These are phyloP conservation scores for Cerastis rubricosa DNA, from an alignment of 2,888 invertebrate genomes.

Conservation along the genomic window DNA sequence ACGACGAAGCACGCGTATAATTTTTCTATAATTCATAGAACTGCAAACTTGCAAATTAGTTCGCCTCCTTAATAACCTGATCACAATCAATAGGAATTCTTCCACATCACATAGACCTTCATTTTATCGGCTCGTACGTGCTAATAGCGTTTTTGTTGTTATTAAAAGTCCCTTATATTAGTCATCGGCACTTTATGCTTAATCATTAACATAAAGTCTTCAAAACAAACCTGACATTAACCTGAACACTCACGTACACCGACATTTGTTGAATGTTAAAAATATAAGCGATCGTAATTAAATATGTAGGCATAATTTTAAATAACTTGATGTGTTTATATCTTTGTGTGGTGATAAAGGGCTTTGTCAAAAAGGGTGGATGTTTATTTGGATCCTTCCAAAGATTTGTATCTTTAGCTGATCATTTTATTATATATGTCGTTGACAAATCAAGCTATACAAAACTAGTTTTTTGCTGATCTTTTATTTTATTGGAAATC, in stretches of 20 bases:
- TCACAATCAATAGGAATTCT: conserved; percentile 34
- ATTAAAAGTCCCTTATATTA: conserved; percentile 56
- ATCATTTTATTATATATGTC: too few relatives aligned
- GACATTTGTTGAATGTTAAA: conserved; percentile 59
- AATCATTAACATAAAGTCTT: conserved; percentile 57
- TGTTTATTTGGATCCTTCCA: conserved; percentile 16
- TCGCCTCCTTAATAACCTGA: conserved; percentile 13
- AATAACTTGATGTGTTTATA: conserved; percentile 40
- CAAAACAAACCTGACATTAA: conserved; percentile 49
- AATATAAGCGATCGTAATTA: conserved; percentile 60
- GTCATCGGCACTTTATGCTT: conserved; percentile 47
- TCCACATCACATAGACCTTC: conserved; percentile 22
- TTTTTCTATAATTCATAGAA: neutral
- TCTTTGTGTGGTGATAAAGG: neutral
- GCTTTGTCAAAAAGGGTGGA: conserved; percentile 18
- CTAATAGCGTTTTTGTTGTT: conserved; percentile 55
- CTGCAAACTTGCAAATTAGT: conserved; percentile 1
- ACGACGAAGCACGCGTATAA: too few relatives aligned
- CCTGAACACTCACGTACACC: conserved; percentile 50
- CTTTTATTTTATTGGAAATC: too few relatives aligned
- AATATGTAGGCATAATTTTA: conserved; percentile 46
- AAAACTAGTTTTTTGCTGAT: too few relatives aligned
- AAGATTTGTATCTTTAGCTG: neutral
- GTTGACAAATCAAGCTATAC: neutral
- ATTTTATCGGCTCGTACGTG: conserved; percentile 46